A percentile compares a stretch with the other conserved stretches of the same genome.
Conservation (phyloP, 2,113 vertebrate species). For the Bathybates hornii region DNA sequence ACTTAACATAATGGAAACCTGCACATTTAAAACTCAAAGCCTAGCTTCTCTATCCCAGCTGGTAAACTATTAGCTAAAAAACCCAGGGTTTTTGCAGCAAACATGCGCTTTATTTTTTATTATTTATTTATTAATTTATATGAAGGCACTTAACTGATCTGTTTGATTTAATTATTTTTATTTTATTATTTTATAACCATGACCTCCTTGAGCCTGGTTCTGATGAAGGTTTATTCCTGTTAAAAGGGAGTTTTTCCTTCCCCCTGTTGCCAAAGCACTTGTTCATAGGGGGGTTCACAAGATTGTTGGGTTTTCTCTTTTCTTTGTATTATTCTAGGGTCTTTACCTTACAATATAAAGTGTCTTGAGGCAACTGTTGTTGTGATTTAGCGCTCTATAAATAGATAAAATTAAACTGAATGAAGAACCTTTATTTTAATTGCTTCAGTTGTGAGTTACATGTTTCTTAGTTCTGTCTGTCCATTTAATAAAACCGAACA, state of each 20-base stretch:
- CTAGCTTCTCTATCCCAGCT: background rate
- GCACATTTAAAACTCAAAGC: background rate
- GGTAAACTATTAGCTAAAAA: background rate
- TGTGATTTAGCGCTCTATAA: background rate
- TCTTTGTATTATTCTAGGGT: background rate
- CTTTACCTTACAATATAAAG: background rate
- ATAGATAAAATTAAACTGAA: background rate
- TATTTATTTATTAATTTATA: rapidly evolving
- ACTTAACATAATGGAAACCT: background rate
- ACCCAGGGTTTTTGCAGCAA: background rate
- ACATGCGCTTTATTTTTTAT: background rate
- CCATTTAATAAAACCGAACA: background rate
- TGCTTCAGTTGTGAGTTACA: background rate
- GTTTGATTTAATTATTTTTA: background rate
- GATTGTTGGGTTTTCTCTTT: background rate
- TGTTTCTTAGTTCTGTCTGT: background rate
- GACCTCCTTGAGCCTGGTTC: background rate
- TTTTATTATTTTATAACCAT: background rate
- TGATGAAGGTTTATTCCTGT: background rate
- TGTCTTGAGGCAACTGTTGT: background rate
- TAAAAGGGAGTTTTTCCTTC: background rate
- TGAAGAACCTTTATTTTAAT: background rate
- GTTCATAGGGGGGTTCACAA: background rate
- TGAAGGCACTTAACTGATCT: background rate
- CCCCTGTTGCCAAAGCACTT: background rate